Evolutionary conservation across 2,113 vertebrate genomes (phyloP), one percentile per base, ranked within the genome.

Genomic region (Lepus americanus): DNA sequence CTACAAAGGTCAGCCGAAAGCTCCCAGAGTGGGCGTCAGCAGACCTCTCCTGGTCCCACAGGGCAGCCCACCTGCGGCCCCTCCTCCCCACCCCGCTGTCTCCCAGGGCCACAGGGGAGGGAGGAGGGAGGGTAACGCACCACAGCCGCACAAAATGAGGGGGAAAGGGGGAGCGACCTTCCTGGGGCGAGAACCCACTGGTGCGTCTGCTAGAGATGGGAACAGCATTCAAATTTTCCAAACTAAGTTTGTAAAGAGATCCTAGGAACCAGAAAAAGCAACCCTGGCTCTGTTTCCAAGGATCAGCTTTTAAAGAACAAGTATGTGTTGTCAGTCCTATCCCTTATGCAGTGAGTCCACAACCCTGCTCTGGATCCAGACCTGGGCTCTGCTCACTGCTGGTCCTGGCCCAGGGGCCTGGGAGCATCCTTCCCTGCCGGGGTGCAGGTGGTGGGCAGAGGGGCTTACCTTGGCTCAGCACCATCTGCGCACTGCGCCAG

Each of bases 1-100:
- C 83, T 36, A 63, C 69, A 97, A 98, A 98, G 97, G 98, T 98
- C 98, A 98, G 22, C 78, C 55, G 90, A 79, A 92, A 5, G 66
- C 25, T 7, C 63, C 36, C 67, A 63, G 31, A 70, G 19, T 6
- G 19, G 61, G 31, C 12, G 5, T 29, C 67, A 36, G 33, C 4
- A 63, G 31, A 27, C 10, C 69, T 31, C 33, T 44, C 88, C 76
- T 27, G 10, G 16, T 53, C 33, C 61, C 39, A 4, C 27, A 1
- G 27, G 64, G 44, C n/a, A 14, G 27, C 27, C 10, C 36, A 11
- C 8, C 17, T 22, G 44, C 5, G 1, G 1, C n/a, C 63, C 83
- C 17, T 29, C 72, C 39, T 61, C 85, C 55, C 10, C n/a, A 55
- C 69, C 14, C 9, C 9, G 61, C 20, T 39, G 33, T 49, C 33